Conservation (phyloP, 1,140 invertebrate species). For the Drosophila insularis region DNA sequence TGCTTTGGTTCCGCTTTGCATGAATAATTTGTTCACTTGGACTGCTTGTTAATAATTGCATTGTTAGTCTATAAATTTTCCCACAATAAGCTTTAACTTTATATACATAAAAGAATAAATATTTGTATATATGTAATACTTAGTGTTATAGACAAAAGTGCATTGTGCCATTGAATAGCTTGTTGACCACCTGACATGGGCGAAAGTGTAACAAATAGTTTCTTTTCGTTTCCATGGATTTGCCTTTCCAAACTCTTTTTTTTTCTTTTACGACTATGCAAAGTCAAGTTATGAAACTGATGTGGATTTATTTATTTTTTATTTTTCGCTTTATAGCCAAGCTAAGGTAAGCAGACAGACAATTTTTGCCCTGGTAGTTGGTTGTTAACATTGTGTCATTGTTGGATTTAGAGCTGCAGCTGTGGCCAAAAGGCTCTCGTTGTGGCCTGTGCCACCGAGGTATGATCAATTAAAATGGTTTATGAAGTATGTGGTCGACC, state of each 20-base stretch:
- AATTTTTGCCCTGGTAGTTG: constrained; percentile 25
- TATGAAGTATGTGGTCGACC: constrained; percentile 27
- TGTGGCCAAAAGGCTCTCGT: neutral
- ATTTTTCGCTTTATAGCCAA: constrained; percentile 33
- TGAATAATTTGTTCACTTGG: constrained; percentile 3
- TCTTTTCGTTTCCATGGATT: constrained; percentile 23
- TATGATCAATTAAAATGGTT: constrained; percentile 42
- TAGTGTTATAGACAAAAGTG: neutral
- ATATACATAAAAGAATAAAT: neutral
- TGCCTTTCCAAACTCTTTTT: constrained; percentile 29
- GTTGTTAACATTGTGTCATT: constrained; percentile 46
- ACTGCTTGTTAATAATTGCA: constrained; percentile 1
- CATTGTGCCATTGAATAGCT: neutral
- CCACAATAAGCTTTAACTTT: neutral
- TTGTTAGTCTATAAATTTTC: neutral
- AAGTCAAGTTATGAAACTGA: constrained; percentile 37
- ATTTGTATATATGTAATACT: neutral
- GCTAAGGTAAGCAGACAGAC: neutral
- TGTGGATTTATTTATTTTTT: constrained; percentile 40
- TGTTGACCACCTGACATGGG: constrained; percentile 3
- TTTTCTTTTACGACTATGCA: constrained; percentile 23
- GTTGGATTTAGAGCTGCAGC: constrained; percentile 41
- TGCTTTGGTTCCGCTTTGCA: constrained; percentile 4
- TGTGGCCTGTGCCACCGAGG: constrained; percentile 37
- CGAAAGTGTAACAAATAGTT: constrained; percentile 31